These are phyloP conservation scores for Tichodroma muraria DNA, from an alignment of 2,113 vertebrate genomes.

Conservation along the genomic window DNA sequence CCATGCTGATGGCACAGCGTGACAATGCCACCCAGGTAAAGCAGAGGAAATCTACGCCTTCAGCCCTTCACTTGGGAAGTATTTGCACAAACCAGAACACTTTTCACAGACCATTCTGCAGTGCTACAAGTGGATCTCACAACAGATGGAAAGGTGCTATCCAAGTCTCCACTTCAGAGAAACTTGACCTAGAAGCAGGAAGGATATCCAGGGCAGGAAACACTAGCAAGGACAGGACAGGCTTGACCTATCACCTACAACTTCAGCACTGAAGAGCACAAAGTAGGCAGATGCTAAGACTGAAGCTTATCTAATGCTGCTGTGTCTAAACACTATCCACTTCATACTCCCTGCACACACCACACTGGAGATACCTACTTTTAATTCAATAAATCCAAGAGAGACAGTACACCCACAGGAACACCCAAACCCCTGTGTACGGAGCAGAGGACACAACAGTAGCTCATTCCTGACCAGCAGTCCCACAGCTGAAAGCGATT, in stretches of 20 bases:
- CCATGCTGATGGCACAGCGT: background rate
- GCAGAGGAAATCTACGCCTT: background rate
- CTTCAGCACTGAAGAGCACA: background rate
- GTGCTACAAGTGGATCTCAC: background rate
- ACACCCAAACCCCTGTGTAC: accelerated
- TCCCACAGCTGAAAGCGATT: accelerated
- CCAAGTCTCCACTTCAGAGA: background rate
- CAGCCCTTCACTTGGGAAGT: background rate
- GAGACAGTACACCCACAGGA: background rate
- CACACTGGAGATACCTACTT: background rate
- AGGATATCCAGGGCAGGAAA: background rate
- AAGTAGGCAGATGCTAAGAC: background rate
- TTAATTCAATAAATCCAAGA: background rate
- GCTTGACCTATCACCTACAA: background rate
- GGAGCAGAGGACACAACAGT: background rate
- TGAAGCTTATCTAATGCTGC: background rate
- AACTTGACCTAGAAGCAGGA: background rate
- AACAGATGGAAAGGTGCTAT: background rate
- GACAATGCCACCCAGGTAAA: background rate
- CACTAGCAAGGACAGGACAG: background rate
- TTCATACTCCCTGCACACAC: background rate
- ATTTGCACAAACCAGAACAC: background rate
- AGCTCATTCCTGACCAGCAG: background rate
- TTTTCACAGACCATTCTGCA: background rate
- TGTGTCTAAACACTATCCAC: background rate